phyloP scores from a whole-genome alignment of 2,113 vertebrate genomes.

The Daubentonia madagascariensis region DNA sequence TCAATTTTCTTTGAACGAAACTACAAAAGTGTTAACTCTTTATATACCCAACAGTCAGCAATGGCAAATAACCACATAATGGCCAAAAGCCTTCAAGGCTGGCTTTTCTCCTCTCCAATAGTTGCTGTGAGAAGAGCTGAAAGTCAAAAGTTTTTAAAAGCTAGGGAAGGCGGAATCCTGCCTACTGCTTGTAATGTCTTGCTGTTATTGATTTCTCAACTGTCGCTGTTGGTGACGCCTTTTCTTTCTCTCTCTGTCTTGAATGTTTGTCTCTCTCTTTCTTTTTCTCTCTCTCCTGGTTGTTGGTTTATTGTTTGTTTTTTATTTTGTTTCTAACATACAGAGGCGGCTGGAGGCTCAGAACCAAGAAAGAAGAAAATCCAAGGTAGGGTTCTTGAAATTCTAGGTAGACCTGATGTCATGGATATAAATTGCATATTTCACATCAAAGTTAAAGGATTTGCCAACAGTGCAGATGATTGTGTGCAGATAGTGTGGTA shows the following conservation, averaged over 20 bases:
- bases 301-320: background rate
- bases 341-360: constrained; percentile 85
- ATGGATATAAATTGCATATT: background rate
- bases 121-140: background rate
- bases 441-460: background rate
- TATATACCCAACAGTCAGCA: background rate
- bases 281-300: background rate
- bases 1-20: background rate
- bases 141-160: background rate
- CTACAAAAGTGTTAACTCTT: background rate
- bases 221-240: background rate
- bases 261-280: background rate
- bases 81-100: background rate
- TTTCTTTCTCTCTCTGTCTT: background rate
- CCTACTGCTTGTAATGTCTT: background rate
- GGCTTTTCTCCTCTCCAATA: background rate
- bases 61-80: background rate
- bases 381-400: constrained; percentile 81
- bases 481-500: too few relatives aligned
- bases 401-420: background rate
- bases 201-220: background rate
- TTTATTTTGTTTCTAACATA: constrained; percentile 54
- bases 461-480: too few relatives aligned
- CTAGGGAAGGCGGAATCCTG: background rate
- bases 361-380: constrained; percentile 88